phyloP scores from a whole-genome alignment of 1,140 invertebrate genomes.

The Calycopis cecrops region DNA sequence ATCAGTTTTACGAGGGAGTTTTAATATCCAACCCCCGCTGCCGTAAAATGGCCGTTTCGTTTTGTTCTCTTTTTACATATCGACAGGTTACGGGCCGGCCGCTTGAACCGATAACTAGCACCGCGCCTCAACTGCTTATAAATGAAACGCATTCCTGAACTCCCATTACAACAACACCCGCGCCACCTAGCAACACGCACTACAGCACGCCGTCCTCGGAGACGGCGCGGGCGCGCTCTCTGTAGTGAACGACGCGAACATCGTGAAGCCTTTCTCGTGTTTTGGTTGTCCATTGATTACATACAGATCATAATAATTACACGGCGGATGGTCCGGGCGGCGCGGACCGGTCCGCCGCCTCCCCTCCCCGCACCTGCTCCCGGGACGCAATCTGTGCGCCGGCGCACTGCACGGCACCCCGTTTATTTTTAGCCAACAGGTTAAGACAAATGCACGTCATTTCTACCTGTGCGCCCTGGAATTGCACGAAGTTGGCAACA shows the following conservation, averaged over 20 bases:
- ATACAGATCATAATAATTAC: conserved; percentile 34
- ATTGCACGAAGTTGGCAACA: conserved; percentile 3
- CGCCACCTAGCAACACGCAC: too few species aligned
- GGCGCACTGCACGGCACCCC: conserved; percentile 31
- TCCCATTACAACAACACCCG: too few species aligned
- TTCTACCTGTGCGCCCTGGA: conserved; percentile 28
- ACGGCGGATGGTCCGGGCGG: conserved; percentile 17
- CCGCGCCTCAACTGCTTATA: too few species aligned
- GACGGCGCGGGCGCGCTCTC: too few species aligned
- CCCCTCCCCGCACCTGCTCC: conserved; percentile 19
- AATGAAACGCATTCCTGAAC: too few species aligned
- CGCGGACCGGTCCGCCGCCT: conserved; percentile 23
- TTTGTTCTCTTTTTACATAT: neutral
- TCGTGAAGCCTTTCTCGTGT: conserved; percentile 13
- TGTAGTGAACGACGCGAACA: neutral
- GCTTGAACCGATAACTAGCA: too few species aligned
- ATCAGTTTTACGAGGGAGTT: neutral
- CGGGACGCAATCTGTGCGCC: conserved; percentile 33
- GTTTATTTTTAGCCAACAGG: conserved; percentile 61
- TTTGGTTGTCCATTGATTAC: conserved; percentile 26
- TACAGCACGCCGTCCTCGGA: too few species aligned
- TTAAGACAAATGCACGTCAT: conserved; percentile 38
- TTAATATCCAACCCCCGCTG: neutral
- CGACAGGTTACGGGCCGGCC: neutral
- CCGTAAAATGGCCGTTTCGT: neutral